Conservation (phyloP, 2,888 invertebrate genomes). For the Archips crataeganus region DNA sequence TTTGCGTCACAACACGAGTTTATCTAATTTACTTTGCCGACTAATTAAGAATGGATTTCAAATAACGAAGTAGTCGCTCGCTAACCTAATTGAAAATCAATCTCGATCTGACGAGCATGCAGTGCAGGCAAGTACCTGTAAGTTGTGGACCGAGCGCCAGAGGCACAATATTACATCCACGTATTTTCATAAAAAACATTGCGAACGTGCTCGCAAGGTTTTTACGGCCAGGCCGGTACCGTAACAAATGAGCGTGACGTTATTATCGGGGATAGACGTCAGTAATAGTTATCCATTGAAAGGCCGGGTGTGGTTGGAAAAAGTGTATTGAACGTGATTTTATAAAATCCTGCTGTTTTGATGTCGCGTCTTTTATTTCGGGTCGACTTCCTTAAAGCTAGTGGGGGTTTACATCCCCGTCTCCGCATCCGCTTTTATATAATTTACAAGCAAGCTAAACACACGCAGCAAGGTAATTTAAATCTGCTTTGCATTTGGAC, state of each 20-base stretch:
- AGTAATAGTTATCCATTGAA: conserved; percentile 29
- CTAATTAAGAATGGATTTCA: neutral
- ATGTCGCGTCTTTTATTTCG: conserved; percentile 1
- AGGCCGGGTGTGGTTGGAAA: conserved; percentile 17
- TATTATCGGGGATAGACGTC: conserved; percentile 41
- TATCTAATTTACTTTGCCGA: neutral
- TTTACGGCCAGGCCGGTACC: conserved; percentile 36
- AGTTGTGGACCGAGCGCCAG: neutral
- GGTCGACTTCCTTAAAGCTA: neutral
- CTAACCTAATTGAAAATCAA: neutral
- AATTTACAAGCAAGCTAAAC: too few species aligned
- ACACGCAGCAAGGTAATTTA: too few species aligned
- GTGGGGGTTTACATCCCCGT: too few species aligned
- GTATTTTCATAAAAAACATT: conserved; percentile 40
- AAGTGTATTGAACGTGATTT: conserved; percentile 3
- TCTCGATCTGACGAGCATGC: neutral
- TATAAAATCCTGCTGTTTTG: neutral
- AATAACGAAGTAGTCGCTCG: neutral
- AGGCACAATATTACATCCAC: conserved; percentile 26
- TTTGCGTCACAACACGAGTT: neutral
- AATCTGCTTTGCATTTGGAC: too few species aligned
- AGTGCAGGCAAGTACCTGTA: conserved; percentile 4
- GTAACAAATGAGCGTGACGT: conserved; percentile 43
- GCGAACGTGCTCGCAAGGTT: conserved; percentile 39
- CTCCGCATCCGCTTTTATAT: too few species aligned